Base-by-base conservation (phyloP, 2,113 vertebrate species). In the Ifrita kowaldi region DNA sequence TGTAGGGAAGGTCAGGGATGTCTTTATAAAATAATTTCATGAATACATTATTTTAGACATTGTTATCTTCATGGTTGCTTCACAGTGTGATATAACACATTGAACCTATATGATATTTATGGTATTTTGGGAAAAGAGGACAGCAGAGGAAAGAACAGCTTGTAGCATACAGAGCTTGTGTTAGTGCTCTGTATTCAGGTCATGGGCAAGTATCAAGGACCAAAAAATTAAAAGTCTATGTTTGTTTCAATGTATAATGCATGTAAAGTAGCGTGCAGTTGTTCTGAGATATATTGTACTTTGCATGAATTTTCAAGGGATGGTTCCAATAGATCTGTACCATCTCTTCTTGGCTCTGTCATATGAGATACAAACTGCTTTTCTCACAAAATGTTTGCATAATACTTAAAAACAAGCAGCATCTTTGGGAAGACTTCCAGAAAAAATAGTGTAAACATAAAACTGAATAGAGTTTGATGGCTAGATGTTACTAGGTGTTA, bases 361-460 rank as follows among this genome's bases (percentile, higher is more conserved):
- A 86, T n/a, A 47, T 57, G 21, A 93, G 95, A 79, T 91, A 85
- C 87, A 95, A 96, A 74, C 20, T 20, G 46, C 24, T 95, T 90
- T 87, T 86, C 35, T 93, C 39, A 55, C 26, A 78, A 50, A 65
- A 35, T 81, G 13, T 69, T 93, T 73, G 19, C 49, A 37, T 62
- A 35, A 46, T 55, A 59, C 52, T 68, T 39, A 50, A 52, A 53
- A 92, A 10, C 28, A 86, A 90, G 49, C 44, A 74, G 33, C 12
- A 16, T 23, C 32, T 59, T 83, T 1, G 2, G 71, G 42, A 69
- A 30, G 53, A 44, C 28, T 20, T 65, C 10, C 37, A 33, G 56
- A 32, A 24, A 69, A 76, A 69, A 19, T 13, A 47, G 3, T 17
- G 13, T 44, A 46, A 37, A 32, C 12, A 6, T 30, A 73, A n/a